Percentiles rank a stretch among this genome's conserved stretches.
Evolutionary conservation across 2,797 vertebrate species (phyloP).

Genomic region (Petrocephalus sullivani): DNA sequence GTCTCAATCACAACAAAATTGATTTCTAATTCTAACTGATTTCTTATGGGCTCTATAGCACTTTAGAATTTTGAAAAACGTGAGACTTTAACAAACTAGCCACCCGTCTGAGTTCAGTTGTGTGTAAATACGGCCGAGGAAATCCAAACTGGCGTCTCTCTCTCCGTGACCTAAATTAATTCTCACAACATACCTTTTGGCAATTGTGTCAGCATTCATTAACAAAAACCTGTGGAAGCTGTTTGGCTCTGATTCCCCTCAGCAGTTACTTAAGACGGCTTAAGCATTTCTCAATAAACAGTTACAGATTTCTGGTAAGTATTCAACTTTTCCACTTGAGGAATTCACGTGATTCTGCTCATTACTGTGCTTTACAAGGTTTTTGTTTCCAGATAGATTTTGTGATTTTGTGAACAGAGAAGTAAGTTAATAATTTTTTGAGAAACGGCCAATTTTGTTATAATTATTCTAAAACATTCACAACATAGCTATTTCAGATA

Average conservation of each 20-base stretch:
- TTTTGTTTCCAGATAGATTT: too few species aligned
- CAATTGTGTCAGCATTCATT: slow-evolving; percentile 3
- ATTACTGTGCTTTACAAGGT: not conserved
- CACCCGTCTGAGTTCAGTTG: not conserved
- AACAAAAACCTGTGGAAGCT: not conserved
- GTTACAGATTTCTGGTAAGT: not conserved
- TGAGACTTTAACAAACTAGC: not conserved
- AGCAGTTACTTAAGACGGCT: not conserved
- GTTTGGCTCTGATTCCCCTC: not conserved
- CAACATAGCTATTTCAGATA: too few species aligned
- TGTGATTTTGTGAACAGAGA: too few species aligned
- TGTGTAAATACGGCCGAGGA: not conserved
- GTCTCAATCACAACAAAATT: too few species aligned
- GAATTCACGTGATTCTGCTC: not conserved
- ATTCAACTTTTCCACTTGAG: not conserved
- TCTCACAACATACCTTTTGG: not conserved
- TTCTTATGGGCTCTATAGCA: not conserved
- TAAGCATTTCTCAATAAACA: not conserved
- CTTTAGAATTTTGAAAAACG: not conserved
- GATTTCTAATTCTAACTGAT: not conserved
- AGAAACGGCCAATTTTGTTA: too few species aligned
- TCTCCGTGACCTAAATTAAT: slow-evolving; percentile 8
- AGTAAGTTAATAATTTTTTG: too few species aligned
- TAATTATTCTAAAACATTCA: too few species aligned
- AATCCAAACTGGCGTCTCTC: slow-evolving; percentile 3